Evolutionary conservation across 1,140 invertebrate species (phyloP).

Genomic region (Apolygus lucorum): DNA sequence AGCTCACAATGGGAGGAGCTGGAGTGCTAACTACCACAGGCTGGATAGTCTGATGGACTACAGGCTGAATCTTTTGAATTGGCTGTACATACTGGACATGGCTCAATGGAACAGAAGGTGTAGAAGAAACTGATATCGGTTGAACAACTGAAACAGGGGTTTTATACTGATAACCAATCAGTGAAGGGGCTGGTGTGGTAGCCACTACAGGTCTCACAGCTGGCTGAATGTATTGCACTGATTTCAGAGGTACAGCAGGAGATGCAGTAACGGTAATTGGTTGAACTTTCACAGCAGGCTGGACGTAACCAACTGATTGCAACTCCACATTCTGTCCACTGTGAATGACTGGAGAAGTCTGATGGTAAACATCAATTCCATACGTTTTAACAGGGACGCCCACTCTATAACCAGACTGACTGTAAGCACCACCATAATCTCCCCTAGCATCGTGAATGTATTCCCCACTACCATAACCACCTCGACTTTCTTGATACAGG

Average conservation of each 20-base stretch:
- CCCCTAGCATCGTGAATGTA: constrained; percentile 32
- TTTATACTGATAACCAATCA: constrained; percentile 28
- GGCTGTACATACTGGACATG: constrained; percentile 28
- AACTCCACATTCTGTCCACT: too few relatives aligned
- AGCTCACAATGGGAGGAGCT: constrained; percentile 20
- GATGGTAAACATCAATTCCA: constrained; percentile 17
- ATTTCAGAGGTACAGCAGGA: constrained; percentile 24
- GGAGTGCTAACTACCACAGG: constrained; percentile 20
- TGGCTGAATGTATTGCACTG: constrained; percentile 25
- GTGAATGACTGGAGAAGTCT: background rate
- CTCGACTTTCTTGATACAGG: background rate
- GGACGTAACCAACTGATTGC: too few relatives aligned
- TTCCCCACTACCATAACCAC: background rate
- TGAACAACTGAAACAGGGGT: background rate
- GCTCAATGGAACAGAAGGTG: constrained; percentile 28
- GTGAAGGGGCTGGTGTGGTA: constrained; percentile 23
- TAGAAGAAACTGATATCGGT: constrained; percentile 21
- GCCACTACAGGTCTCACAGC: constrained; percentile 13
- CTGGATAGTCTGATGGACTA: constrained; percentile 11
- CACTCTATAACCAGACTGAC: constrained; percentile 30
- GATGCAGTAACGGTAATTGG: constrained; percentile 21
- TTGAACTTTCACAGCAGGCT: constrained; percentile 11
- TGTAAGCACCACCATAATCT: constrained; percentile 37
- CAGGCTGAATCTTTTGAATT: constrained; percentile 22
- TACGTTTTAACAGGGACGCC: constrained; percentile 3